phyloP scores from a whole-genome alignment of 2,888 invertebrate species.

The Drosophila siamana region DNA sequence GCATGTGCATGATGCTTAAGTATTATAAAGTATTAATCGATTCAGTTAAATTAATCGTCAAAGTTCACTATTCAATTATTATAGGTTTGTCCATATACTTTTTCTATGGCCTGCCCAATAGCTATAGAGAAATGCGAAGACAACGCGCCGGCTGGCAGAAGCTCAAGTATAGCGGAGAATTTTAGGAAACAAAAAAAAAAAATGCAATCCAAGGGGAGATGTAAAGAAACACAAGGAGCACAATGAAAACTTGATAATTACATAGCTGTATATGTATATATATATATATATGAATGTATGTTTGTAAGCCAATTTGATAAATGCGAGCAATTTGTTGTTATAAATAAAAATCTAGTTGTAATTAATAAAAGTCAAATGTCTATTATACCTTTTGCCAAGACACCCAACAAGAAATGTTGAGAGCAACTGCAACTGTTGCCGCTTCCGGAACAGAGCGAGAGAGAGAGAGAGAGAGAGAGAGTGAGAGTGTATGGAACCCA shows the following conservation, averaged over 20 bases:
- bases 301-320: conserved; percentile 71
- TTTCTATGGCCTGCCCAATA: conserved; percentile 88
- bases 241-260: conserved; percentile 48
- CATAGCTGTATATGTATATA: no score
- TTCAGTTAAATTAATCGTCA: conserved; percentile 31
- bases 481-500: conserved; percentile 43
- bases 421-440: conserved; percentile 59
- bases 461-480: no score
- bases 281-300: conserved; percentile 30
- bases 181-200: conserved; percentile 49
- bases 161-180: conserved; percentile 79
- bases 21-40: conserved; percentile 29
- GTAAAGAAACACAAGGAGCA: conserved; percentile 15
- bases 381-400: conserved; percentile 39
- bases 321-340: conserved; percentile 76
- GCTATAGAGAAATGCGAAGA: conserved; percentile 81
- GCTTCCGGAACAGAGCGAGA: conserved; percentile 59
- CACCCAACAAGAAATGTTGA: conserved; percentile 54
- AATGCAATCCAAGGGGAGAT: not conserved
- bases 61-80: conserved; percentile 58
- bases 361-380: conserved; percentile 74
- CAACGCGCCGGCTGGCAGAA: conserved; percentile 83
- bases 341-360: conserved; percentile 76
- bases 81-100: conserved; percentile 90
- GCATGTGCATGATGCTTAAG: conserved; percentile 44